Conservation (phyloP, 2,888 invertebrate genomes). For the Noctua janthe region DNA sequence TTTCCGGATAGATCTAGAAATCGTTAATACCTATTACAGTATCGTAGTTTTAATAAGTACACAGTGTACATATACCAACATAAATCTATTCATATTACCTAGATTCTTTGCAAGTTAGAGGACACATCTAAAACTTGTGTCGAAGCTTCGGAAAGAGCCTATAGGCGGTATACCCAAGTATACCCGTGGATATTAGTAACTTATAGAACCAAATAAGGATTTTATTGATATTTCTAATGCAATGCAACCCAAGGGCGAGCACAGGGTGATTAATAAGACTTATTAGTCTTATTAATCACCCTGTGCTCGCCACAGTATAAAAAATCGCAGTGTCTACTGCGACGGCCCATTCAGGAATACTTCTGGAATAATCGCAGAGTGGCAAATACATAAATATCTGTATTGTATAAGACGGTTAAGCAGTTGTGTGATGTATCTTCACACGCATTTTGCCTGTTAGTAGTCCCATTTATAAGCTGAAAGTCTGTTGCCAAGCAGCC, state of each 20-base stretch:
- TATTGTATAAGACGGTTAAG: background rate
- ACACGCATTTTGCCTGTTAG: background rate
- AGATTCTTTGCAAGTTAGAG: background rate
- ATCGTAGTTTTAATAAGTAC: background rate
- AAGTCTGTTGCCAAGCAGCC: background rate
- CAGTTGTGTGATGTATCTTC: background rate
- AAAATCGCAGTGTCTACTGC: background rate
- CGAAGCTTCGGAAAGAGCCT: background rate
- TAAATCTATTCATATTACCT: background rate
- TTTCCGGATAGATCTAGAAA: slow-evolving; percentile 30
- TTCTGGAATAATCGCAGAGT: background rate
- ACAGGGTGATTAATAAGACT: background rate
- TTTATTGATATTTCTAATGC: background rate
- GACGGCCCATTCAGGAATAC: background rate
- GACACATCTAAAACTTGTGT: background rate
- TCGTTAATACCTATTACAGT: background rate
- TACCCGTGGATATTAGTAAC: background rate
- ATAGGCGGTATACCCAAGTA: too few species aligned
- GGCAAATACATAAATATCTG: background rate
- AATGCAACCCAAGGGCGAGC: background rate
- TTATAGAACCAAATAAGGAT: background rate
- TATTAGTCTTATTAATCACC: too few species aligned
- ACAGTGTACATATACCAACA: background rate
- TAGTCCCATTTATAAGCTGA: background rate
- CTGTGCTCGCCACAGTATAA: too few species aligned